A percentile compares a stretch with the other conserved stretches of the same genome.
Evolutionary conservation across 92 coral and sea anemone genomes (phyloP).

Genomic region (Umimayanthus kanabou): DNA sequence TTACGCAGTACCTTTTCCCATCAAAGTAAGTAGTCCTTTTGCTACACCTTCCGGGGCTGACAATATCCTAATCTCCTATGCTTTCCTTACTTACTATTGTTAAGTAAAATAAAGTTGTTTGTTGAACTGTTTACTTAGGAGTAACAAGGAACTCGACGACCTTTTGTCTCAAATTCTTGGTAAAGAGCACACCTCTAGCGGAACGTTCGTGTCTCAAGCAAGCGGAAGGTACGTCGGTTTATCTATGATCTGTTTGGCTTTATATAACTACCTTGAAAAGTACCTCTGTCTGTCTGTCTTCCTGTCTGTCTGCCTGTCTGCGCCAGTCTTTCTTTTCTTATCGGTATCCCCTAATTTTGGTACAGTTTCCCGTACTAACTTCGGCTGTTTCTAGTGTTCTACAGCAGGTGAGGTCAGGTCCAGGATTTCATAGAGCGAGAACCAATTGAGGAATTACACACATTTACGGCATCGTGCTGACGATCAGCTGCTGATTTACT

Average conservation of each 20-base stretch:
- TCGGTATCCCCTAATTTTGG: not conserved
- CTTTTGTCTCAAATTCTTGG: conserved; percentile 40
- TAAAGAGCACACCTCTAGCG: conserved; percentile 21
- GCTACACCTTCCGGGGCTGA: not conserved
- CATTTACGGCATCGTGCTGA: not conserved
- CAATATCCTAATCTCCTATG: not conserved
- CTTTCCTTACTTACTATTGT: not conserved
- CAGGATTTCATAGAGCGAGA: not conserved
- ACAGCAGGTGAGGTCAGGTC: no score
- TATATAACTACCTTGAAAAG: not conserved
- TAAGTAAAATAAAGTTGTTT: not conserved
- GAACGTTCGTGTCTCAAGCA: not conserved
- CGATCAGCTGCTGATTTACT: not conserved
- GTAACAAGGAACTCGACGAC: conserved; percentile 20
- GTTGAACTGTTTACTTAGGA: not conserved
- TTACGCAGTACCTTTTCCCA: conserved; percentile 86
- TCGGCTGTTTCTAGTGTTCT: no score
- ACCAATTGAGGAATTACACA: not conserved
- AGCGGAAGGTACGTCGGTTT: conserved; percentile 30
- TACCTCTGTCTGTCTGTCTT: no score
- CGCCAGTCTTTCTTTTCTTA: not conserved
- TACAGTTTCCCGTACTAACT: no score
- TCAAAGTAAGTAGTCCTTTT: conserved; percentile 67
- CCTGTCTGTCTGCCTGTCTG: not conserved
- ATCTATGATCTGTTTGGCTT: not conserved